Evolutionary conservation across 2,888 invertebrate species (phyloP).

Genomic region (Schrankia costaestrigalis): DNA sequence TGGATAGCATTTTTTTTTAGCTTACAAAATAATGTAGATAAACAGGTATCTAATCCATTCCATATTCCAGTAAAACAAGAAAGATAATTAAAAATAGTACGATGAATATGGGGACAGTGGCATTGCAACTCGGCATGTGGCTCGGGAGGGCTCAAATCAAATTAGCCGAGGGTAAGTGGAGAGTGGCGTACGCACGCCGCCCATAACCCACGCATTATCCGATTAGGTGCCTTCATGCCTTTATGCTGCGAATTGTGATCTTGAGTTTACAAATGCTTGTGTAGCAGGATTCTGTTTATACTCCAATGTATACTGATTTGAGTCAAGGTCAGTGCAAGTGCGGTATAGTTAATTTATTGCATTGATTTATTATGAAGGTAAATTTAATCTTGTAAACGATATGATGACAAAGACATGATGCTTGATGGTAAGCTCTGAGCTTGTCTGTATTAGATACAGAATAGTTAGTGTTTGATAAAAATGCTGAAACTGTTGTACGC

Average conservation of each 20-base stretch:
- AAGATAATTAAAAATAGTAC: constrained; percentile 61
- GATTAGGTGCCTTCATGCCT: constrained; percentile 36
- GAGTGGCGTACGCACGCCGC: constrained; percentile 48
- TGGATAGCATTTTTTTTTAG: too few species aligned
- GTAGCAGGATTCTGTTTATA: constrained; percentile 30
- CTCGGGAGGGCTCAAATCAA: constrained; percentile 51
- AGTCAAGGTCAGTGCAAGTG: constrained; percentile 49
- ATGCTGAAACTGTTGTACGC: too few species aligned
- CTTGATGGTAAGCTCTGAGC: too few species aligned
- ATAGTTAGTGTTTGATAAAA: too few species aligned
- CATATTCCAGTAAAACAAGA: constrained; percentile 16
- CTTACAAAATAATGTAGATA: not conserved
- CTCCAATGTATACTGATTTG: constrained; percentile 27
- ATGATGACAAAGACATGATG: too few species aligned
- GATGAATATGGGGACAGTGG: constrained; percentile 39
- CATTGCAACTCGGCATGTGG: constrained; percentile 54
- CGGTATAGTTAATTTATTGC: too few species aligned
- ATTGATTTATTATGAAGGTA: too few species aligned
- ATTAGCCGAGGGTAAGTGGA: constrained; percentile 48
- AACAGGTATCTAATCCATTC: constrained; percentile 5
- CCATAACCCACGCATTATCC: constrained; percentile 58
- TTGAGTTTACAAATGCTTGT: constrained; percentile 6
- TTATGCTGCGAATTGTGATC: constrained; percentile 9
- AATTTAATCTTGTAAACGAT: too few species aligned
- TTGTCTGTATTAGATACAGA: too few species aligned